phyloP scores from a whole-genome alignment of 2,113 vertebrate genomes.

The Microcebus lehilahytsara region DNA sequence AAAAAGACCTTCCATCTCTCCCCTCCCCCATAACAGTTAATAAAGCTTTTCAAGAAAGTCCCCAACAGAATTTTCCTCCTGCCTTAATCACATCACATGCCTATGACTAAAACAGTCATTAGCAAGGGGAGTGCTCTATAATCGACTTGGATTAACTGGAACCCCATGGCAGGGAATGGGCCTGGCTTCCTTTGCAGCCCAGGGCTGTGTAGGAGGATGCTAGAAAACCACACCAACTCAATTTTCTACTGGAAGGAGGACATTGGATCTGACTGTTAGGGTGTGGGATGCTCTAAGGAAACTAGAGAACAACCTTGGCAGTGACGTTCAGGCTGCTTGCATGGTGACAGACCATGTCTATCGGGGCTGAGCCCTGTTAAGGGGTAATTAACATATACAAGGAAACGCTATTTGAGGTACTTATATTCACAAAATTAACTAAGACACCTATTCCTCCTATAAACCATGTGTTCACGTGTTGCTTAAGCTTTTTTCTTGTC shows the following conservation, averaged over 20 bases:
- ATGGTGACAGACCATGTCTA: not conserved
- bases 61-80: constrained; percentile 5
- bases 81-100: not conserved
- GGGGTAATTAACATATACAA: not conserved
- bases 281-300: not conserved
- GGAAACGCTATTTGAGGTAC: not conserved
- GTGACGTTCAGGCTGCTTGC: not conserved
- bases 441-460: not conserved
- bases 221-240: not conserved
- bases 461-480: not conserved
- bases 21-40: too few relatives aligned
- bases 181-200: not conserved
- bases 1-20: not conserved
- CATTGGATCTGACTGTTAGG: not conserved
- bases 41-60: not conserved
- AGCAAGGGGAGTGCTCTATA: not conserved
- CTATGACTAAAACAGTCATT: not conserved
- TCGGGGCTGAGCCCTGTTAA: not conserved
- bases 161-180: not conserved
- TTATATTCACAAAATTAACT: not conserved
- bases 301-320: not conserved
- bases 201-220: not conserved
- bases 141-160: not conserved
- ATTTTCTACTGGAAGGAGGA: not conserved
- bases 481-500: not conserved